A percentile compares a stretch with the other conserved stretches of the same genome.
phyloP scores from a whole-genome alignment of 2,888 invertebrate species.

The Drosophila koepferae region DNA sequence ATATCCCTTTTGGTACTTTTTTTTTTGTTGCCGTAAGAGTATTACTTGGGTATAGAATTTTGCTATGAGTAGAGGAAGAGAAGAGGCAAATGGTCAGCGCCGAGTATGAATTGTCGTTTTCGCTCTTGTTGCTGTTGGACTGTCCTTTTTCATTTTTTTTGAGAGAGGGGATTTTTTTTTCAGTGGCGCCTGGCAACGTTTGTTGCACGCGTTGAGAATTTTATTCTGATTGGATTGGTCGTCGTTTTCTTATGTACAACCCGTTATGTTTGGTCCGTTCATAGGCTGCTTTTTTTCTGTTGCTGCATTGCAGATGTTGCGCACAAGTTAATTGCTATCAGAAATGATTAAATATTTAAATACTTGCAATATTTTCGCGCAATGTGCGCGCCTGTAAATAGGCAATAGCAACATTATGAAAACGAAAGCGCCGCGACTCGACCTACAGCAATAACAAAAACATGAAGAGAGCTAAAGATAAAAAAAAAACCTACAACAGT shows the following conservation, averaged over 20 bases:
- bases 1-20: conserved; percentile 4
- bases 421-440: conserved; percentile 54
- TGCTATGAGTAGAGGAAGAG: not conserved
- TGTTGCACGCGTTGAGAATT: conserved; percentile 19
- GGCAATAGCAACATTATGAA: conserved; percentile 41
- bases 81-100: conserved; percentile 6
- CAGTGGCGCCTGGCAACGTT: conserved; percentile 19
- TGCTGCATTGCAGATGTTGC: conserved; percentile 6
- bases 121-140: conserved; percentile 6
- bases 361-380: conserved; percentile 7
- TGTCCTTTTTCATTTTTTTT: conserved; percentile 3
- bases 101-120: conserved; percentile 9
- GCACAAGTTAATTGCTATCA: conserved; percentile 8
- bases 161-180: not conserved
- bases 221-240: conserved; percentile 15
- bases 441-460: conserved; percentile 55
- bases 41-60: not conserved
- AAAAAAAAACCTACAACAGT: conserved; percentile 26
- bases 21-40: not conserved
- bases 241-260: conserved; percentile 12
- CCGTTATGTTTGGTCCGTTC: conserved; percentile 8
- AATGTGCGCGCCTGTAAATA: conserved; percentile 38
- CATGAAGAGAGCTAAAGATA: conserved; percentile 5
- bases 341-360: conserved; percentile 1
- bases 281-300: conserved; percentile 6